Percentiles rank a stretch among this genome's conserved stretches.
phyloP scores from a whole-genome alignment of 2,888 invertebrate genomes.

The Tanaodytes sp. region DNA sequence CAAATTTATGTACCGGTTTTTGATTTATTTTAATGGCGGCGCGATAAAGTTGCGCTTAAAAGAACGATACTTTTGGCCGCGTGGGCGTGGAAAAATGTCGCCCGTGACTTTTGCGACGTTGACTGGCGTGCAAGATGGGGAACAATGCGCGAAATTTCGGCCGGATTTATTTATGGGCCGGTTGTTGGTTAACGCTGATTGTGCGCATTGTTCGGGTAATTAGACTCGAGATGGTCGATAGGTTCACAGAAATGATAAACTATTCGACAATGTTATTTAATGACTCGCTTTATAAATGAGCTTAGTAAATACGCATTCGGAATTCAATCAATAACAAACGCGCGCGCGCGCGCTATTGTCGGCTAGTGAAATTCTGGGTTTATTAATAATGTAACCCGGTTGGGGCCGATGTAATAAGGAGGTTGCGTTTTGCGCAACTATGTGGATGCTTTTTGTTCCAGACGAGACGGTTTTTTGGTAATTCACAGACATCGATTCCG shows the following conservation, averaged over 20 bases:
- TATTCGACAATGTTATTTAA: constrained; percentile 26
- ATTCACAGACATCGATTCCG: constrained; percentile 21
- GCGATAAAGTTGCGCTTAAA: constrained; percentile 31
- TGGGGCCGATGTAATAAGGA: too few relatives aligned
- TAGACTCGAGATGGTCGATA: constrained; percentile 2
- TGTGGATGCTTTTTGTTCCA: too few relatives aligned
- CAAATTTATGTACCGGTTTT: too few relatives aligned
- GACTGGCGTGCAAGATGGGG: too few relatives aligned
- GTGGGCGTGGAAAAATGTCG: too few relatives aligned
- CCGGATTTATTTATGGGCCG: constrained; percentile 1
- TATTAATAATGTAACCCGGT: constrained; percentile 12
- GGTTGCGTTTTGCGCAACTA: too few relatives aligned
- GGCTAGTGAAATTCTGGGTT: neutral
- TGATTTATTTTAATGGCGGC: too few relatives aligned
- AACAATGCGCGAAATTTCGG: too few relatives aligned
- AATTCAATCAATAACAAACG: constrained; percentile 21
- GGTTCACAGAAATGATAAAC: constrained; percentile 20
- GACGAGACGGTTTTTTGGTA: constrained; percentile 2
- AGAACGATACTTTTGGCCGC: too few relatives aligned
- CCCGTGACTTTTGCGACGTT: too few relatives aligned
- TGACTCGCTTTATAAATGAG: constrained; percentile 17
- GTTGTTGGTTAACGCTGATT: constrained; percentile 29
- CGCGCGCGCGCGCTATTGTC: neutral
- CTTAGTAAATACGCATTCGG: constrained; percentile 25
- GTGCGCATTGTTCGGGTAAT: constrained; percentile 16